These are phyloP conservation scores for Theropithecus gelada DNA, from an alignment of 2,113 vertebrate species.

Conservation along the genomic window DNA sequence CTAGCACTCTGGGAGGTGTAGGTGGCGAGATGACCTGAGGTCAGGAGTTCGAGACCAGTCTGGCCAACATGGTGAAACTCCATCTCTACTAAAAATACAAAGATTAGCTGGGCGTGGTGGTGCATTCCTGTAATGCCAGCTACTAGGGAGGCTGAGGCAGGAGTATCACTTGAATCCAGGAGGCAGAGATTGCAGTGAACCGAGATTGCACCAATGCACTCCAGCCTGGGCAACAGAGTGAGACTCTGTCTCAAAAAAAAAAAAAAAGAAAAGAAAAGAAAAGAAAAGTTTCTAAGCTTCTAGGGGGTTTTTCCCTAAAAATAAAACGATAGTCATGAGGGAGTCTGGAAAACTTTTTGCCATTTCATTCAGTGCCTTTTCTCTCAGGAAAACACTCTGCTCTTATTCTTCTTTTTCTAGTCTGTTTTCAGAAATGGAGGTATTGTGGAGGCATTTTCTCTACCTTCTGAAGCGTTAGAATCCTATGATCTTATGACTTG, in stretches of 20 bases:
- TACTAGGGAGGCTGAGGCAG: too few species aligned
- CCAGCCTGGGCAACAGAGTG: not conserved
- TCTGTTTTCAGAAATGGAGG: not conserved
- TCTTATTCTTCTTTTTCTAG: not conserved
- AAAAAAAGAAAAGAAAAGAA: not conserved
- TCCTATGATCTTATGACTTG: not conserved
- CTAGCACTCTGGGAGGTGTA: too few species aligned
- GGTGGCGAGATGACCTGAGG: rapidly evolving
- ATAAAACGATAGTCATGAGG: not conserved
- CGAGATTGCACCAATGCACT: too few species aligned
- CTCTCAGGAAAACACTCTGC: not conserved
- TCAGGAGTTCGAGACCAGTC: too few species aligned
- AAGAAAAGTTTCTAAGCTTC: not conserved
- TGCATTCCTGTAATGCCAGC: too few species aligned
- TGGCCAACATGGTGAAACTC: too few species aligned
- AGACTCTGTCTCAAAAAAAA: not conserved
- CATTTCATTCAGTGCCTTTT: constrained; percentile 29
- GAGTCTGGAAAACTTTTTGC: not conserved
- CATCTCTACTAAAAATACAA: too few species aligned
- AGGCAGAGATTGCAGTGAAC: too few species aligned
- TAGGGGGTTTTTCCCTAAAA: not conserved
- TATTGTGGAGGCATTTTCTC: not conserved
- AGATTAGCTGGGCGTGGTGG: too few species aligned
- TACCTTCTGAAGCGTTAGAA: not conserved
- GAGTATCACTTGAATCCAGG: too few species aligned